Percentiles rank a stretch among this genome's conserved stretches.
These are phyloP conservation scores for Callithrix jacchus DNA, from an alignment of 2,113 vertebrate genomes.

Conservation along the genomic window DNA sequence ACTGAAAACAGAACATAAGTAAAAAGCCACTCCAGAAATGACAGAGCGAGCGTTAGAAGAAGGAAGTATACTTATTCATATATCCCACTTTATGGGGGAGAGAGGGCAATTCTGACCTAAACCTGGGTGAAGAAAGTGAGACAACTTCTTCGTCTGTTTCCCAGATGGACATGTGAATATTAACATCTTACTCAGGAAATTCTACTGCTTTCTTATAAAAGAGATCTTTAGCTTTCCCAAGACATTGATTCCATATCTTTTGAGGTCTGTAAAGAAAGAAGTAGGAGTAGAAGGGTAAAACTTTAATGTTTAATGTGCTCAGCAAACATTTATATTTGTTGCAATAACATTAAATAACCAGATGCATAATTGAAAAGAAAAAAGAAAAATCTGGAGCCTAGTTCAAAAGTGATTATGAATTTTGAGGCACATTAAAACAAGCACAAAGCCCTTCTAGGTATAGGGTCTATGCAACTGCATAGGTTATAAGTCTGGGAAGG, in stretches of 20 bases:
- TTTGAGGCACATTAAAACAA: background rate
- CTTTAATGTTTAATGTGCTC: background rate
- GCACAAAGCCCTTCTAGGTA: fast-evolving
- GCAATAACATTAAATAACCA: background rate
- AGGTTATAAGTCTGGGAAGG: background rate
- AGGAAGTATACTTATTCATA: background rate
- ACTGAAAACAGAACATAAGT: background rate
- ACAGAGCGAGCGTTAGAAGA: background rate
- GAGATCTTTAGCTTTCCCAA: constrained; percentile 38
- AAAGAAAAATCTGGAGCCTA: background rate
- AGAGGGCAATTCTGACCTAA: background rate
- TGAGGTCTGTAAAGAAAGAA: constrained; percentile 49
- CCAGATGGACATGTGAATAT: constrained; percentile 38
- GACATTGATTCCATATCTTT: constrained; percentile 10
- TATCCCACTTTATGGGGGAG: background rate
- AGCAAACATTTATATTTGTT: constrained; percentile 45
- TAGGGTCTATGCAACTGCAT: fast-evolving
- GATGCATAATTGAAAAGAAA: background rate
- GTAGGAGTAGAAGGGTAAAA: background rate
- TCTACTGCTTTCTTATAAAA: constrained; percentile 47
- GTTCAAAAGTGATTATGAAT: constrained; percentile 9
- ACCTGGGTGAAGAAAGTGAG: background rate
- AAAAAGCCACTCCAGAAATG: background rate
- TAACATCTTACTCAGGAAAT: constrained; percentile 40
- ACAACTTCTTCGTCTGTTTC: constrained; percentile 51